Base-by-base conservation (phyloP, 2,888 invertebrate species). In the Anthophora plumipes region DNA sequence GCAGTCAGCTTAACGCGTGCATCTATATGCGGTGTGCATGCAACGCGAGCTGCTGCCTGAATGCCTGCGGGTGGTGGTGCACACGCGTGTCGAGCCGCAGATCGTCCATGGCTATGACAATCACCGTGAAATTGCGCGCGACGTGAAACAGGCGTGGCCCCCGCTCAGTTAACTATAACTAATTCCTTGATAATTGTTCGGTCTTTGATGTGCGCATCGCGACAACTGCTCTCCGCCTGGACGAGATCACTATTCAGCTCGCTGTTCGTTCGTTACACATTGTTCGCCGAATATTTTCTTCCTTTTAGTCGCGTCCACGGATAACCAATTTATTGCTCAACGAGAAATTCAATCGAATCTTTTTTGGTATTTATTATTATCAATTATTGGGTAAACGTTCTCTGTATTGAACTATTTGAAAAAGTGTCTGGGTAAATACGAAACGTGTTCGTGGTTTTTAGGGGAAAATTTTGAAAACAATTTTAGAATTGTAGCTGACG, bases 141-240 rank as follows among this genome's bases (percentile, higher is more conserved):
- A 85, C 84, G 82, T 61, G 84, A 74, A 86, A 84, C 78, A 74
- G 85, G 79, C 77, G 86, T 79, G 84, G 84, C 50, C 39, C 54
- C 59, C 22, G 64, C 55, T 25, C 64, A 31, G 68, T 78, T 70
- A 72, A 63, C 61, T 77, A 63, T 84, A 87, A 86, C 77, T 86
- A 86, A 84, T 86, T 86, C 86, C 82, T 85, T 70, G 77, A 84
- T 86, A 80, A 86, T 85, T 80, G 80, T 71, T 64, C 55, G 66
- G 63, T 52, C 64, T 72, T 60, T 75, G 77, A 61, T 78, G 59
- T 60, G 39, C 31, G 39, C 64, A 12, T 9, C 22, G 20, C 37
- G 20, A 63, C 77, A 63, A 43, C 25, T 48, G 17, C 22, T 68
- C 70, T 64, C 59, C 59, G 43, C 17, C 20, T 22, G 20, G 37